These are phyloP conservation scores for Sialia sialis DNA, from an alignment of 2,113 vertebrate species.

Conservation along the genomic window DNA sequence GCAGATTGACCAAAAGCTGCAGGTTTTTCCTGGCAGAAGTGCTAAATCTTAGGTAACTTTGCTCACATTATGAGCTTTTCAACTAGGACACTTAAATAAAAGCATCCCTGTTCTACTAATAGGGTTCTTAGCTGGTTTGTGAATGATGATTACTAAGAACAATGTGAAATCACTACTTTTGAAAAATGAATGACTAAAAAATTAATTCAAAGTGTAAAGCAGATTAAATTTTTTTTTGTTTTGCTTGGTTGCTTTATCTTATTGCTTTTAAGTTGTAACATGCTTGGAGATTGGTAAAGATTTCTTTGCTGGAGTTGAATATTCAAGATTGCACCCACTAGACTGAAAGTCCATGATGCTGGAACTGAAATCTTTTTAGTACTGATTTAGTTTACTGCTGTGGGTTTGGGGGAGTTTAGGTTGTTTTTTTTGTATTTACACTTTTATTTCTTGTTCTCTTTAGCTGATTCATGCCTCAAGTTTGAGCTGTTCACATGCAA, in stretches of 20 bases:
- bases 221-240: too few species aligned
- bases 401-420: background rate
- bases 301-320: background rate
- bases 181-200: background rate
- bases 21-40: background rate
- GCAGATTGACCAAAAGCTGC: background rate
- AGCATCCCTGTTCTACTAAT: background rate
- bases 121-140: background rate
- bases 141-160: background rate
- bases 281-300: background rate
- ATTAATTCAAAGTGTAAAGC: background rate
- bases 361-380: background rate
- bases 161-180: background rate
- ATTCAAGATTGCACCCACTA: background rate
- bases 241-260: background rate
- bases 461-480: background rate
- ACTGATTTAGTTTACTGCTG: background rate
- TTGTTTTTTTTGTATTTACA: background rate
- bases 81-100: background rate
- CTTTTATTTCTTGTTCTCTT: background rate
- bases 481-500: background rate
- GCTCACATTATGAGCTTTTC: background rate
- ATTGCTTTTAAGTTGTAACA: background rate
- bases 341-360: background rate
- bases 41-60: background rate